phyloP scores from a whole-genome alignment of 2,888 invertebrate species.

The Drosophila lutescens region DNA sequence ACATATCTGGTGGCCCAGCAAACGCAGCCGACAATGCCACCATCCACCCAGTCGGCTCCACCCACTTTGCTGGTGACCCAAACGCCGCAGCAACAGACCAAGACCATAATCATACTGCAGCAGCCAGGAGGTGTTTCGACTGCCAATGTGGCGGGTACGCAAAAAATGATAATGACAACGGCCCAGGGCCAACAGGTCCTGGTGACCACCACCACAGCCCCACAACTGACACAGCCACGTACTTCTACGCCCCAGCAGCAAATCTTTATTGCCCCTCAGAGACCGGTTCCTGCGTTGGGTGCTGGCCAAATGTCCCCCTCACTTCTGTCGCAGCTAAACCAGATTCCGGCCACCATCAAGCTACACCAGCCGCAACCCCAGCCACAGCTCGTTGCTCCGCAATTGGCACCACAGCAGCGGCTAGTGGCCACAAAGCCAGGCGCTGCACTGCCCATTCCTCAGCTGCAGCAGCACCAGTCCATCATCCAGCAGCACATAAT shows the following conservation, averaged over 20 bases:
- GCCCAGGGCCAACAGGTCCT: slow-evolving; percentile 88
- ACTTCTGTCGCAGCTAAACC: slow-evolving; percentile 82
- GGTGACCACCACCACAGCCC: slow-evolving; percentile 84
- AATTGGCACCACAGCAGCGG: slow-evolving; percentile 50
- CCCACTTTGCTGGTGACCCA: slow-evolving; percentile 88
- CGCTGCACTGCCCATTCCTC: slow-evolving; percentile 86
- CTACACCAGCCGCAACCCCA: slow-evolving; percentile 84
- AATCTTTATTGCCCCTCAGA: slow-evolving; percentile 63
- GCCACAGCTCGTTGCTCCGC: slow-evolving; percentile 25
- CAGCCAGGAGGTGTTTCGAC: slow-evolving; percentile 85
- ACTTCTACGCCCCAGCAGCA: slow-evolving; percentile 52
- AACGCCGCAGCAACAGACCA: slow-evolving; percentile 88
- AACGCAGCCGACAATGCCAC: slow-evolving; percentile 85
- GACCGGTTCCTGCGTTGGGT: slow-evolving; percentile 80
- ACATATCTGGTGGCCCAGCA: slow-evolving; percentile 89
- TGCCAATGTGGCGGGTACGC: slow-evolving; percentile 74
- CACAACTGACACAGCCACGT: slow-evolving; percentile 55
- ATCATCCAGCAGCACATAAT: slow-evolving; percentile 83
- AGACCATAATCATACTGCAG: slow-evolving; percentile 89
- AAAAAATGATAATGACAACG: slow-evolving; percentile 88
- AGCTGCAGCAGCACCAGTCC: slow-evolving; percentile 85
- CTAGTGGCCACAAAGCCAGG: slow-evolving; percentile 50
- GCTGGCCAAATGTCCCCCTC: slow-evolving; percentile 85
- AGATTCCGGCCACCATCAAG: slow-evolving; percentile 84
- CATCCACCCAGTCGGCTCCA: slow-evolving; percentile 84